Evolutionary conservation across 2,113 vertebrate species (phyloP), one percentile per base, ranked within the genome.

Genomic region (Terrapene triunguis): DNA sequence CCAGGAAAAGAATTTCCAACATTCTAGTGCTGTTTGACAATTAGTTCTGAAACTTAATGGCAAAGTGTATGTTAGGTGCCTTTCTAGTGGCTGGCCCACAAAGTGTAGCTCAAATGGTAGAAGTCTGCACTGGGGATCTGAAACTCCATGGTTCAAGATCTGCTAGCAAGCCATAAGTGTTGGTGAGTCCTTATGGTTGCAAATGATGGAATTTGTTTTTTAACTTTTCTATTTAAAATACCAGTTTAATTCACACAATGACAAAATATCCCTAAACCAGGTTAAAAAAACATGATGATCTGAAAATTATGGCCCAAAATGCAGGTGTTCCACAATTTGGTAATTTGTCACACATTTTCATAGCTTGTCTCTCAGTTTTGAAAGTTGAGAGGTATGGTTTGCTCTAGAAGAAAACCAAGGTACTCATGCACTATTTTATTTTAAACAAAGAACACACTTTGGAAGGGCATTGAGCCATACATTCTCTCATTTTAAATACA

Each of bases 31-130:
- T 69, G n/a, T 72, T 72, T 72, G 65, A 72, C 65, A 72, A 72
- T 72, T 22, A n/a, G 35, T 72, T 72, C 35, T n/a, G 35, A 72
- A 72, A 72, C 65, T 72, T n/a, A 72, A 9, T 72, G 19, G 19
- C 35, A 72, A 38, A 38, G n/a, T 38, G 19, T 72, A 72, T 5
- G 35, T 72, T 38, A 38, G 21, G 5, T 72, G n/a, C 27, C 19
- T 1, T 0, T 6, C 8, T 8, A 82, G 38, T 6, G n/a, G 44
- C 1, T 7, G 51, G 24, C 22, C 10, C 0, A 1, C 82, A 65
- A 57, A 79, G 47, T 25, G 29, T 80, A 82, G 90, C 6, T 5
- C 14, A 42, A 35, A 29, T 1, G 47, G 51, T 27, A 74, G 69
- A 91, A 93, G 65, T 29, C 35, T 1, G 0, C 44, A 22, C 42